Base-by-base conservation (phyloP, 2,797 vertebrate genomes). In the Mormyrops boulengeri region DNA sequence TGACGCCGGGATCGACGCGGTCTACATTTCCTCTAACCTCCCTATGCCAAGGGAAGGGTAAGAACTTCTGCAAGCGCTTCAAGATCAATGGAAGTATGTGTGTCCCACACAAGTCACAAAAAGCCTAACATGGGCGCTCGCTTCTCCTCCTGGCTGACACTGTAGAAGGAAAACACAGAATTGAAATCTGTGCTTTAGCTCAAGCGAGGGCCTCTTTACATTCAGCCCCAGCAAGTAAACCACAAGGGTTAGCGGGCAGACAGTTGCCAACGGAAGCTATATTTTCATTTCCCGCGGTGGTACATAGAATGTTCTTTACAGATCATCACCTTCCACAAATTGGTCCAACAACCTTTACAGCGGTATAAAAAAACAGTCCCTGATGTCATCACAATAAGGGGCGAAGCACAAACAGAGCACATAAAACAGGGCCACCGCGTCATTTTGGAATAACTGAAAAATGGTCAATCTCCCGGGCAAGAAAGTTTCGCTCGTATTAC, bases 401-500 rank as follows among this genome's bases (percentile, higher is more conserved):
- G 26, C 12, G 50, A 50, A 26, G n/a, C 30, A 55, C 85, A 60
- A 87, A 87, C 50, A 41, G 47, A n/a, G 19, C n/a, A 85, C 44
- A 85, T 50, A 47, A 47, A 22, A 53, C 55, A 57, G 34, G 52
- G 52, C 6, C 55, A 47, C 17, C 84, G 55, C 11, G 22, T 50
- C 47, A 50, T 11, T 85, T 44, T 17, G 34, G 19, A 11, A 82
- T 41, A 55, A 57, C 34, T 0, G 47, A 17, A 84, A 47, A 22
- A 22, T 5, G 34, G 44, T 82, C 73, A 57, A 2, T 53, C 22
- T 82, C 4, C 12, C 11, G 38, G 11, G 53, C 7, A 60, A 66
- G n/a, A 62, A 49, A 8, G 47, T 53, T 73, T 34, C 9, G 49
- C 88, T 87, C 69, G 57, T 62, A 94, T 97, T 97, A 99, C 99